phyloP scores from a whole-genome alignment of 2,888 invertebrate genomes.

The Apodemia duryi region DNA sequence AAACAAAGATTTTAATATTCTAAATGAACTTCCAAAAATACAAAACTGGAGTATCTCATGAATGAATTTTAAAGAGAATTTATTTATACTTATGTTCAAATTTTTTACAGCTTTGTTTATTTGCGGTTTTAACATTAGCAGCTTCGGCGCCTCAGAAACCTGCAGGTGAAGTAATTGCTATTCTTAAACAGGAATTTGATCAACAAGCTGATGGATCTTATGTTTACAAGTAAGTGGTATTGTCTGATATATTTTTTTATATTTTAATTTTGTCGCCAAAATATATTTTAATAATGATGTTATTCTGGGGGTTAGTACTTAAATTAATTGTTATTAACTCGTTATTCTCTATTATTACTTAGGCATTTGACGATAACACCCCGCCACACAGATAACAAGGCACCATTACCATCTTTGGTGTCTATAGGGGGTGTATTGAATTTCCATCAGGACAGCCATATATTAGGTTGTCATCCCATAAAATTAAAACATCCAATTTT shows the following conservation, averaged over 20 bases:
- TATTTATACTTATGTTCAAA: not conserved
- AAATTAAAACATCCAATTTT: too few relatives aligned
- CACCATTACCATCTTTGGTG: too few relatives aligned
- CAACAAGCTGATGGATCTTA: constrained; percentile 86
- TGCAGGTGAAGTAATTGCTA: constrained; percentile 80
- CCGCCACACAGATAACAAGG: too few relatives aligned
- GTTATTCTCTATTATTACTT: too few relatives aligned
- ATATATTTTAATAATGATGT: too few relatives aligned
- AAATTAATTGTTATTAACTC: too few relatives aligned
- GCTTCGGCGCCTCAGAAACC: constrained; percentile 78
- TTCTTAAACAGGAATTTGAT: constrained; percentile 85
- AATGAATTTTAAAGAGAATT: not conserved
- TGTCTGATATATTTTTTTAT: not conserved
- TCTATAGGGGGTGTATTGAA: too few relatives aligned
- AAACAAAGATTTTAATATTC: not conserved
- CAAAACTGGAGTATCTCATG: not conserved
- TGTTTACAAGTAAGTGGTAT: constrained; percentile 79
- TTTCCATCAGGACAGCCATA: too few relatives aligned
- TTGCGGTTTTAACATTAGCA: constrained; percentile 51
- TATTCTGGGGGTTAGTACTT: too few relatives aligned
- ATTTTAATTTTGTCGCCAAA: too few relatives aligned
- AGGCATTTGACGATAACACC: too few relatives aligned
- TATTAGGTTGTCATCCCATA: too few relatives aligned
- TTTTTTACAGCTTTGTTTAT: constrained; percentile 56
- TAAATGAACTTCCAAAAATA: not conserved